Conservation (phyloP, 2,113 vertebrate species). For the Macrotus californicus region DNA sequence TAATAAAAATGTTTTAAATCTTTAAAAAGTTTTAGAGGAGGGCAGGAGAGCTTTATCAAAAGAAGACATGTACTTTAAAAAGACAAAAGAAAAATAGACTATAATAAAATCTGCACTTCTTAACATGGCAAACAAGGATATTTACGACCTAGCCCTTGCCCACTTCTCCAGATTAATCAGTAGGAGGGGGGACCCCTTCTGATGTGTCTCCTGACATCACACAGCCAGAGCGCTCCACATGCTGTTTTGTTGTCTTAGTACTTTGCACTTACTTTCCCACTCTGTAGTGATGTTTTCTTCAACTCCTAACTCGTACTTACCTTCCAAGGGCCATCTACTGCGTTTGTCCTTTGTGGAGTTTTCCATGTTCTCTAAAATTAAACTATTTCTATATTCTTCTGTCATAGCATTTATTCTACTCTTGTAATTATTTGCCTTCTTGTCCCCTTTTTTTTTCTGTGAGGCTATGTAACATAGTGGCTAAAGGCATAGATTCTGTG, state of each 20-base stretch:
- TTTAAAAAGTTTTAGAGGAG: neutral
- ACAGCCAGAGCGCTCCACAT: neutral
- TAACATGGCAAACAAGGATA: neutral
- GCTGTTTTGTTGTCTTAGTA: neutral
- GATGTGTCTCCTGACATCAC: neutral
- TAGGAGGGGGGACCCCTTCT: neutral
- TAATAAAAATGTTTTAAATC: too few species aligned
- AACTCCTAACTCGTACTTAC: neutral
- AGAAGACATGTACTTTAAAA: neutral
- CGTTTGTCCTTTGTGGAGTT: neutral
- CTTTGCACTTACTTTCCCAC: neutral
- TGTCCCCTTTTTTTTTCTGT: neutral
- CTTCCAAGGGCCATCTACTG: neutral
- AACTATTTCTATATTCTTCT: neutral
- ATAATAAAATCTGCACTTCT: neutral
- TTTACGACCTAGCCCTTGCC: neutral
- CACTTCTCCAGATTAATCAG: neutral
- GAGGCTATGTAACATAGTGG: neutral
- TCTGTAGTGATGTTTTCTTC: neutral
- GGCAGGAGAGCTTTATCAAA: conserved; percentile 20
- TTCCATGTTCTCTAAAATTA: neutral
- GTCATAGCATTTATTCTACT: neutral
- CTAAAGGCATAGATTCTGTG: neutral
- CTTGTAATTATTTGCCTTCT: neutral
- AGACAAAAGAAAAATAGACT: neutral